Conservation (phyloP, 2,888 invertebrate species). For the Acleris cristana region DNA sequence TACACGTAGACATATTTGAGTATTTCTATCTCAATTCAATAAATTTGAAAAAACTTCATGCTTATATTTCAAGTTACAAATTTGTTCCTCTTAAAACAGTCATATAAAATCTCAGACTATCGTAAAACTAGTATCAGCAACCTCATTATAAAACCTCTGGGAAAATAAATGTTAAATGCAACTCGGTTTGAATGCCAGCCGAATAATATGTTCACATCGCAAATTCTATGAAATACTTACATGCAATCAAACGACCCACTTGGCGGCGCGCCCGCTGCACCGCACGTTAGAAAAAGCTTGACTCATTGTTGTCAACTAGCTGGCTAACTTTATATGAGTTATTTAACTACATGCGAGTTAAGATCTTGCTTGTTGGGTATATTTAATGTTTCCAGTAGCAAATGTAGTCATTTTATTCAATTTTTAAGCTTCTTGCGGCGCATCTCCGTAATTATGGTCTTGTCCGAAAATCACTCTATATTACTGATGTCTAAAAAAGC, state of each 20-base stretch:
- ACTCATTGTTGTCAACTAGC: slow-evolving; percentile 6
- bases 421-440: too few species aligned
- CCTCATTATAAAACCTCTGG: background rate
- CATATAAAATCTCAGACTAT: background rate
- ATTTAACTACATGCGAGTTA: background rate
- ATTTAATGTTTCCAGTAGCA: background rate
- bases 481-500: too few species aligned
- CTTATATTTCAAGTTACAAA: too few species aligned
- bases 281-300: slow-evolving; percentile 16
- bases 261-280: slow-evolving; percentile 29
- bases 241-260: slow-evolving; percentile 35
- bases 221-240: slow-evolving; percentile 36
- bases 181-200: slow-evolving; percentile 13
- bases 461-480: too few species aligned
- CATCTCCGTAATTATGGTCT: too few species aligned
- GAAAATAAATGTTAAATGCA: background rate
- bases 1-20: too few species aligned
- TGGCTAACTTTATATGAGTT: slow-evolving; percentile 24
- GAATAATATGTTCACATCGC: slow-evolving; percentile 32
- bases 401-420: too few species aligned
- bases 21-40: too few species aligned
- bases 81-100: too few species aligned
- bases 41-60: too few species aligned
- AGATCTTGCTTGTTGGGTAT: background rate
- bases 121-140: background rate